Conservation (phyloP, 2,888 invertebrate species). For the Gryllus longicercus region DNA sequence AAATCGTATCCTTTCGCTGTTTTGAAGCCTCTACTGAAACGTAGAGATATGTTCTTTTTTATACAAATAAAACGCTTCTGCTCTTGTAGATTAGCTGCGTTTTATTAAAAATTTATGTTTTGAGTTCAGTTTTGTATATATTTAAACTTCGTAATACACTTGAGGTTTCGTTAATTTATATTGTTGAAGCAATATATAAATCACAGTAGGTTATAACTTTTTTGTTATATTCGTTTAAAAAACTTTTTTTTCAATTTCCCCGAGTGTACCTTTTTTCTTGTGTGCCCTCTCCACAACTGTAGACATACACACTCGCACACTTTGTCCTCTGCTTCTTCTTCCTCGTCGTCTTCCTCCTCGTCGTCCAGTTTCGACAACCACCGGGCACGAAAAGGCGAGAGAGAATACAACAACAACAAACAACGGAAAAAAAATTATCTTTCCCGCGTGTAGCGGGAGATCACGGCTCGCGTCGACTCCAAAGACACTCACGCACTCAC, state of each 20-base stretch:
- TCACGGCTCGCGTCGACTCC: background rate
- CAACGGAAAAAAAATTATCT: too few relatives aligned
- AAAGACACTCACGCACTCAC: background rate
- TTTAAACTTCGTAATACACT: conserved; percentile 3
- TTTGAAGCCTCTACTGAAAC: too few relatives aligned
- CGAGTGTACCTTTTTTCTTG: background rate
- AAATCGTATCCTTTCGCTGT: background rate
- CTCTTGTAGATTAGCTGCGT: background rate
- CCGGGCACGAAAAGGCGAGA: background rate
- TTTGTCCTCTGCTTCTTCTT: background rate
- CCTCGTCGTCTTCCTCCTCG: background rate
- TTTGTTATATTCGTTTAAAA: background rate
- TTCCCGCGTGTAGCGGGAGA: too few relatives aligned
- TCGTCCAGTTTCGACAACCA: conserved; percentile 1
- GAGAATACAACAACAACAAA: too few relatives aligned
- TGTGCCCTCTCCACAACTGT: background rate
- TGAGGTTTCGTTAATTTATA: conserved; percentile 2
- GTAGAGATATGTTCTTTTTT: background rate
- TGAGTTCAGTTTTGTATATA: background rate
- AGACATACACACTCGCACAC: background rate
- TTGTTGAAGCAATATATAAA: background rate
- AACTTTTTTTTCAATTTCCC: background rate
- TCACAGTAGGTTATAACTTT: background rate
- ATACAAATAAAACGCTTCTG: too few relatives aligned
- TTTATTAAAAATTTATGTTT: background rate